Conservation (phyloP, 2,113 vertebrate genomes). For the Thunnus maccoyii region DNA sequence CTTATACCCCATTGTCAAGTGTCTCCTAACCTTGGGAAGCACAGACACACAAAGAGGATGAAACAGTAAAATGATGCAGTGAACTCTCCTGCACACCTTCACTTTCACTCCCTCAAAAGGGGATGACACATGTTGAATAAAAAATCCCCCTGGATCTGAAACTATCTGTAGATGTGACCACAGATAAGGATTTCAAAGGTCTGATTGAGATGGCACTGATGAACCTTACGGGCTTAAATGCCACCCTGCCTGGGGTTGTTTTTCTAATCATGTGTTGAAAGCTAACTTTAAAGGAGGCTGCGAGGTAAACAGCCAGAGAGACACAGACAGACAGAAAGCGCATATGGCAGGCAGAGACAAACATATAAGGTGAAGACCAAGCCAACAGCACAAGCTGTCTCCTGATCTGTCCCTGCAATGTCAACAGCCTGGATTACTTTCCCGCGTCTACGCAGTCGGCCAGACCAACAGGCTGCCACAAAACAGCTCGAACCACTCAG, state of each 20-base stretch:
- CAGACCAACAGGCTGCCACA: slow-evolving; percentile 53
- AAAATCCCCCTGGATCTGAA: slow-evolving; percentile 48
- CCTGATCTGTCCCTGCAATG: slow-evolving; percentile 27
- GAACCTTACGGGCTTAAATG: neutral
- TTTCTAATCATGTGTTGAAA: slow-evolving; percentile 26
- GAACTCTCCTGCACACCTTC: slow-evolving; percentile 33
- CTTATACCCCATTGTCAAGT: slow-evolving; percentile 80
- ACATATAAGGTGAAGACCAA: slow-evolving; percentile 33
- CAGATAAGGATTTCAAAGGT: slow-evolving; percentile 43
- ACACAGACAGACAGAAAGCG: slow-evolving; percentile 24
- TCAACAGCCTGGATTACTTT: slow-evolving; percentile 57
- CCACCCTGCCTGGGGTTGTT: neutral
- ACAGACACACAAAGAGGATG: slow-evolving; percentile 65
- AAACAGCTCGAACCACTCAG: slow-evolving; percentile 65
- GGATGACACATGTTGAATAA: slow-evolving; percentile 34
- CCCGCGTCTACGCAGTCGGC: slow-evolving; percentile 31
- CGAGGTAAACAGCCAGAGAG: slow-evolving; percentile 29
- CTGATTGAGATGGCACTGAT: neutral
- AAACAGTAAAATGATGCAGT: slow-evolving; percentile 4
- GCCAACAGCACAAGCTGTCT: slow-evolving; percentile 59
- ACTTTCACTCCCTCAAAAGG: slow-evolving; percentile 49
- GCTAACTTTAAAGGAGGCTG: neutral
- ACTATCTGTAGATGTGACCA: slow-evolving; percentile 22
- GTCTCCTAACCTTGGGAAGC: slow-evolving; percentile 83
- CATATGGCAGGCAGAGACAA: slow-evolving; percentile 64